phyloP scores from a whole-genome alignment of 2,113 vertebrate genomes.

The Syngnathoides biaculeatus region DNA sequence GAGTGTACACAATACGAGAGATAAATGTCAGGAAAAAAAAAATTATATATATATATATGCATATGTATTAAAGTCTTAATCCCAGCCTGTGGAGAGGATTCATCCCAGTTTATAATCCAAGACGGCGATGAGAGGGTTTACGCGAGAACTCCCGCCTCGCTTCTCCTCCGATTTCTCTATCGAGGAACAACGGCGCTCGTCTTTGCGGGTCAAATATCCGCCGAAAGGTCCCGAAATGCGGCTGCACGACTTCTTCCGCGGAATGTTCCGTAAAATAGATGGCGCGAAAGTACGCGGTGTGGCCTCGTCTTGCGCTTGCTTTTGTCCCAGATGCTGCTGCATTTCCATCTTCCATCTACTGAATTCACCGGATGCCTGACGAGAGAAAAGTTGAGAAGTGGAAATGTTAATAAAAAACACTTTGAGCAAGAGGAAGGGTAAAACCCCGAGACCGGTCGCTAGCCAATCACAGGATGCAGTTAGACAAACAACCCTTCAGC shows the following conservation, averaged over 20 bases:
- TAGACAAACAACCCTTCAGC: too few relatives aligned
- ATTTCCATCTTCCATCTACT: conserved; percentile 8
- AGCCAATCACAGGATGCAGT: too few relatives aligned
- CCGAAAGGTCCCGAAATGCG: conserved; percentile 8
- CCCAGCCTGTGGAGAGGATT: conserved; percentile 38
- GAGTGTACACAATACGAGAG: conserved; percentile 31
- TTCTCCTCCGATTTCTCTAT: background rate
- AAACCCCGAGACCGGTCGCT: too few relatives aligned
- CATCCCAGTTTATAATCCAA: conserved; percentile 38
- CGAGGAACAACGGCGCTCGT: conserved; percentile 12
- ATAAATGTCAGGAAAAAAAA: conserved; percentile 1
- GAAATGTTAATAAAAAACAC: too few relatives aligned
- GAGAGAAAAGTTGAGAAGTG: background rate
- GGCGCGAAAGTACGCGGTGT: background rate
- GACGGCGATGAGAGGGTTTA: conserved; percentile 33
- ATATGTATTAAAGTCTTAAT: conserved; percentile 40
- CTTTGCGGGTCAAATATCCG: conserved; percentile 20
- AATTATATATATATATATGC: background rate
- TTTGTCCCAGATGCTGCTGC: background rate
- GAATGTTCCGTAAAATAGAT: background rate
- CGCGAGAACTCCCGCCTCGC: conserved; percentile 17
- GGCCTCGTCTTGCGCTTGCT: background rate
- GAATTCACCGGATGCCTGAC: conserved; percentile 63
- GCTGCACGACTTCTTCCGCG: background rate
- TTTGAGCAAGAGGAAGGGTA: too few relatives aligned